phyloP scores from a whole-genome alignment of 2,888 invertebrate species.

The Eledone cirrhosa region DNA sequence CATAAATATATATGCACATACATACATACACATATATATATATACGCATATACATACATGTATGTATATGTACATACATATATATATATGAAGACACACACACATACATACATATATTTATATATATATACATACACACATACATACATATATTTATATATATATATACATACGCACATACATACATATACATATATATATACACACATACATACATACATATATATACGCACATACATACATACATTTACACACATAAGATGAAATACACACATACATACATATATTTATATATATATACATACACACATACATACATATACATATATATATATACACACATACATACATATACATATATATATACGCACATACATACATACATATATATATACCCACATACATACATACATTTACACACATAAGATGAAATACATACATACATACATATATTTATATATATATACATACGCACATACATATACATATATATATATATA shows the following conservation, averaged over 20 bases:
- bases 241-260: neutral
- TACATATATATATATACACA: neutral
- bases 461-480: neutral
- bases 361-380: conserved; percentile 18
- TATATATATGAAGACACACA: neutral
- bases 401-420: neutral
- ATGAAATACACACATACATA: neutral
- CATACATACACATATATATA: too few relatives aligned
- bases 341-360: too few relatives aligned
- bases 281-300: neutral
- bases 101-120: neutral
- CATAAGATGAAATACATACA: neutral
- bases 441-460: neutral
- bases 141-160: neutral
- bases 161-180: neutral
- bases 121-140: neutral
- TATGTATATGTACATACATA: neutral
- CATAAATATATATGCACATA: neutral
- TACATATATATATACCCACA: neutral
- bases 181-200: neutral
- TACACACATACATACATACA: neutral
- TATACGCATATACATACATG: neutral
- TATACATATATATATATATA: neutral
- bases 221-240: neutral
- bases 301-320: neutral